Evolutionary conservation across 2,113 vertebrate genomes (phyloP).

Genomic region (Odocoileus hemionus): DNA sequence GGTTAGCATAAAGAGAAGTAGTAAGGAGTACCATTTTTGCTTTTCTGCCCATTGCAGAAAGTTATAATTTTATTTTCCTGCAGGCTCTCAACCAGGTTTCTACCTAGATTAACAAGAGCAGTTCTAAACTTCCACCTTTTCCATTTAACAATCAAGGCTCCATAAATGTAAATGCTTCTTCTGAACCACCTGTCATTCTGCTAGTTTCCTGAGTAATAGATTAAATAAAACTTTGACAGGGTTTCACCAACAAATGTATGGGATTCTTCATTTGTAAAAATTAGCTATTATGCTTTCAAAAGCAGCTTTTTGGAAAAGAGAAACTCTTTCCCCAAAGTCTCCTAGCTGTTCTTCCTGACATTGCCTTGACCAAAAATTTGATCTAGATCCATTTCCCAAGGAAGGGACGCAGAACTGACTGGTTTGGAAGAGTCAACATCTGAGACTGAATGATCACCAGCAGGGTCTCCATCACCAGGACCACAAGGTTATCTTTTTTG

Average conservation of each 20-base stretch:
- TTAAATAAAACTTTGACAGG: not conserved
- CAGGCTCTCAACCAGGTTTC: not conserved
- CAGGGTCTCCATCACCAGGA: not conserved
- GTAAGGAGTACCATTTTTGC: not conserved
- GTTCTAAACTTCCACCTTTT: not conserved
- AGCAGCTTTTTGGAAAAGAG: not conserved
- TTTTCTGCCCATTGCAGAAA: not conserved
- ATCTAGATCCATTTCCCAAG: not conserved
- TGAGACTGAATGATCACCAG: too few relatives aligned
- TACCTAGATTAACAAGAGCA: not conserved
- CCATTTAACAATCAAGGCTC: not conserved
- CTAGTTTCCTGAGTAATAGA: not conserved
- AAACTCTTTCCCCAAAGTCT: not conserved
- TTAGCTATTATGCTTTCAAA: not conserved
- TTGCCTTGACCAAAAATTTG: not conserved
- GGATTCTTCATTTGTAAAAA: not conserved
- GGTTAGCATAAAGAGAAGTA: not conserved
- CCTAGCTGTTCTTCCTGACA: not conserved
- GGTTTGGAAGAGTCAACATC: not conserved
- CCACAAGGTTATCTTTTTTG: not conserved
- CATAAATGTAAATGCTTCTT: not conserved
- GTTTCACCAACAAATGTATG: not conserved
- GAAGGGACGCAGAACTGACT: not conserved
- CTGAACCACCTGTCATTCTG: not conserved
- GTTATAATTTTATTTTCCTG: not conserved